Percentiles rank a stretch among this genome's conserved stretches.
These are phyloP conservation scores for Boulengeromyrus knoepffleri DNA, from an alignment of 2,113 vertebrate genomes.

Conservation along the genomic window DNA sequence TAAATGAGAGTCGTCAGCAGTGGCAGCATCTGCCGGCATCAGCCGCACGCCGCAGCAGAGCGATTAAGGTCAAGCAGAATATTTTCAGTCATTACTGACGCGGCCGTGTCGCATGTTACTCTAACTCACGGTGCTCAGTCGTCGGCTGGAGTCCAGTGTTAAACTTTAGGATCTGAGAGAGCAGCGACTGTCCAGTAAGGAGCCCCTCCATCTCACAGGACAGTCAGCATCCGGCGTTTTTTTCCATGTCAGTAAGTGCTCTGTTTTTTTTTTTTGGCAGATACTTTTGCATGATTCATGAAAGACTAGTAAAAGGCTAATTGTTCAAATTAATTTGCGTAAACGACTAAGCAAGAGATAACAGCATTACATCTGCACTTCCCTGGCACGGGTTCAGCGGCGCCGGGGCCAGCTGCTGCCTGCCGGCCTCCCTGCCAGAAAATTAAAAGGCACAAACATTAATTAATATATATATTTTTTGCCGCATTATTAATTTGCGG, in stretches of 20 bases:
- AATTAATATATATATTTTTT: constrained; percentile 81
- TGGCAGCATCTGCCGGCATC: not conserved
- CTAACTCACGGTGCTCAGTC: not conserved
- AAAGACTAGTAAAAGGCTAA: constrained; percentile 93
- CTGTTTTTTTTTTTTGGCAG: constrained; percentile 65
- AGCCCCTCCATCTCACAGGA: constrained; percentile 37
- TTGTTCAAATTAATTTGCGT: constrained; percentile 98
- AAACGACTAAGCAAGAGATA: constrained; percentile 98
- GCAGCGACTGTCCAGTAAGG: constrained; percentile 11
- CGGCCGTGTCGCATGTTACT: not conserved
- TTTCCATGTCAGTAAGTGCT: constrained; percentile 71
- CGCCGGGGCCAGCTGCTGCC: constrained; percentile 81
- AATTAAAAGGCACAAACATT: constrained; percentile 96
- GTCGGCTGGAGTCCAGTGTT: not conserved
- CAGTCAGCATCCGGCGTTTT: constrained; percentile 65
- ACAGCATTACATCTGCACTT: constrained; percentile 99
- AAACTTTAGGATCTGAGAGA: not conserved
- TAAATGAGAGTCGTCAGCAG: not conserved
- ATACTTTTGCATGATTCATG: constrained; percentile 89
- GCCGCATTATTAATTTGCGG: constrained; percentile 82
- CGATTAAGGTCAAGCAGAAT: constrained; percentile 21
- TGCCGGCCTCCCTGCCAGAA: constrained; percentile 80
- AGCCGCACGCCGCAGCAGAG: not conserved
- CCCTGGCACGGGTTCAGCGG: constrained; percentile 90
- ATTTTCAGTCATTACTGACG: not conserved